phyloP scores from a whole-genome alignment of 2,113 vertebrate genomes.

The Hemiscyllium ocellatum region DNA sequence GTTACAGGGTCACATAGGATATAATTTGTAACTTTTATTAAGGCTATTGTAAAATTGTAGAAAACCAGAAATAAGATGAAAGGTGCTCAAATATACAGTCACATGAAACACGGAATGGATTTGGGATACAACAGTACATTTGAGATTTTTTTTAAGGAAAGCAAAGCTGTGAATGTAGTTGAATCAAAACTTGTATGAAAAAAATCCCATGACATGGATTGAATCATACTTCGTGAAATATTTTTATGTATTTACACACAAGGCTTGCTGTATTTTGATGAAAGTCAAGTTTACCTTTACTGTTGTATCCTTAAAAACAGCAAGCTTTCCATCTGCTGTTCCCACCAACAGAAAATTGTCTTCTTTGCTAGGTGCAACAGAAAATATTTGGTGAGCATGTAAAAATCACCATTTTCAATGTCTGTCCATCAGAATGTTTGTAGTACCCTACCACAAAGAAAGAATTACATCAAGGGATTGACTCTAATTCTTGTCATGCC shows the following conservation, averaged over 20 bases:
- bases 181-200: background rate
- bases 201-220: background rate
- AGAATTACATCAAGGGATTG: background rate
- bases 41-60: no score
- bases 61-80: no score
- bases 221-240: background rate
- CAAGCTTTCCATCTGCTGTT: constrained; percentile 77
- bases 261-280: background rate
- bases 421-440: background rate
- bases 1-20: no score
- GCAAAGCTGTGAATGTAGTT: background rate
- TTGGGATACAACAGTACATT: no score
- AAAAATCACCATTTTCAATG: background rate
- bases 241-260: background rate
- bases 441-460: background rate
- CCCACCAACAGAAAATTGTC: constrained; percentile 81
- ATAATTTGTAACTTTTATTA: no score
- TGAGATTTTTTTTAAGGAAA: no score
- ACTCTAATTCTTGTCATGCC: background rate
- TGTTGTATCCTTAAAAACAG: constrained; percentile 77
- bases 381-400: constrained; percentile 20
- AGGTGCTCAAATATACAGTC: no score
- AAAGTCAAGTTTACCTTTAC: constrained; percentile 65
- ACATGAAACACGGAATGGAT: no score
- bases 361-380: constrained; percentile 66